These are phyloP conservation scores for Diaprepes abbreviatus DNA, from an alignment of 2,888 invertebrate genomes.

Conservation along the genomic window DNA sequence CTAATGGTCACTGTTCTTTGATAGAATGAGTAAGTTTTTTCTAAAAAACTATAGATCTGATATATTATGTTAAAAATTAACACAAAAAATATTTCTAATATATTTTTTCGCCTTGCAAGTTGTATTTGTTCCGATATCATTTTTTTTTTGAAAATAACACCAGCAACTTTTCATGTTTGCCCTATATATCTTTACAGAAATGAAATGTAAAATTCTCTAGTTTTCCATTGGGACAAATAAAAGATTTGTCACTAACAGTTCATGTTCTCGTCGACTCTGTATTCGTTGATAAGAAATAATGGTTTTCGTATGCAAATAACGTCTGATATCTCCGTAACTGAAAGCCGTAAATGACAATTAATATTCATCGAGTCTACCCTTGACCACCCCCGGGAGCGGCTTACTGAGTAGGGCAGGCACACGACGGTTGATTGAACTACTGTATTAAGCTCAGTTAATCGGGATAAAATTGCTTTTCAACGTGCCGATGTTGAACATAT, in stretches of 20 bases:
- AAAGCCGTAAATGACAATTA: conserved; percentile 64
- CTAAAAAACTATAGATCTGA: no score
- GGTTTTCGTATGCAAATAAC: conserved; percentile 64
- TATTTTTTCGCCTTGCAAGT: no score
- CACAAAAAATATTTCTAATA: no score
- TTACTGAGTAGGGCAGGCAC: conserved; percentile 20
- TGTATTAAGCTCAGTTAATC: neutral
- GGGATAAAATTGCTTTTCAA: conserved; percentile 11
- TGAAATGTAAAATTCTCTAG: neutral
- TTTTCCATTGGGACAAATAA: conserved; percentile 25
- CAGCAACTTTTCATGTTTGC: no score
- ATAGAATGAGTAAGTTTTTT: no score
- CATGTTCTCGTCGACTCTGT: conserved; percentile 26
- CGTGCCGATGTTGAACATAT: neutral
- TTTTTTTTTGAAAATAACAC: no score
- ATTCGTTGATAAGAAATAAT: conserved; percentile 62
- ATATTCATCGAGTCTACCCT: conserved; percentile 61
- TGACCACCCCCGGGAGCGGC: conserved; percentile 41
- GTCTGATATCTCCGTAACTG: conserved; percentile 63
- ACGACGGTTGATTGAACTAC: conserved; percentile 9
- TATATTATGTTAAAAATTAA: no score
- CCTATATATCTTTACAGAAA: no score
- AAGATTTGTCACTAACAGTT: conserved; percentile 26
- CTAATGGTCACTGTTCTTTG: no score
- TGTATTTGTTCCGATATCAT: no score